Conservation (phyloP, 1,140 invertebrate species). For the Drosophila persimilis region DNA sequence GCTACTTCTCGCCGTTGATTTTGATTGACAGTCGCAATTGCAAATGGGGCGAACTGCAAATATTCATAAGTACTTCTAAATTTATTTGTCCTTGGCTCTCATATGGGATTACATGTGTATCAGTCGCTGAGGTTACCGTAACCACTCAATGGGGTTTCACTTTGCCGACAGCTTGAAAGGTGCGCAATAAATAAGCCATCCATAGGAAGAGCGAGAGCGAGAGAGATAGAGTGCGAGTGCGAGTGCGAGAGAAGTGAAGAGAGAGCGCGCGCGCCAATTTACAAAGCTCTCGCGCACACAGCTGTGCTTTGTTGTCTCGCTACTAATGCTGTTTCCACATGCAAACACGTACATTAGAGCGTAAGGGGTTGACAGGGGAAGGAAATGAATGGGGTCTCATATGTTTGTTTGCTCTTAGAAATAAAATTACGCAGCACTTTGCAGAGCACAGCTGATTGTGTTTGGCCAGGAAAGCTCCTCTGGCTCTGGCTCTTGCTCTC, state of each 20-base stretch:
- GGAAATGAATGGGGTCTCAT: slow-evolving; percentile 21
- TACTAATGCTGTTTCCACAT: slow-evolving; percentile 1
- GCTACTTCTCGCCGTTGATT: slow-evolving; percentile 10
- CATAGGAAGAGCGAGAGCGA: neutral
- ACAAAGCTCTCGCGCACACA: slow-evolving; percentile 50
- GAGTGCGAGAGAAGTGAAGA: neutral
- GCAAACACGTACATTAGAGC: slow-evolving; percentile 21
- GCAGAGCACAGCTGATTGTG: slow-evolving; percentile 40
- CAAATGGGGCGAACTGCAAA: slow-evolving; percentile 14
- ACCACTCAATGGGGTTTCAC: slow-evolving; percentile 55
- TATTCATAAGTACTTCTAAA: slow-evolving; percentile 39
- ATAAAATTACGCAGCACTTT: slow-evolving; percentile 43
- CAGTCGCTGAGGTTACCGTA: neutral
- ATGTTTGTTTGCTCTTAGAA: slow-evolving; percentile 44
- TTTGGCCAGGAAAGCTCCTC: slow-evolving; percentile 38
- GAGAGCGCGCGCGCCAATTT: slow-evolving; percentile 27
- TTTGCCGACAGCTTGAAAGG: slow-evolving; percentile 64
- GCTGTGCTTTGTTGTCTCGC: slow-evolving; percentile 63
- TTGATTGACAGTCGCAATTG: slow-evolving; percentile 44
- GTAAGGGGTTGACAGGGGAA: slow-evolving; percentile 22
- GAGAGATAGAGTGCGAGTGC: no score
- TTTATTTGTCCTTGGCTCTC: slow-evolving; percentile 30
- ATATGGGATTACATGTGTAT: slow-evolving; percentile 45
- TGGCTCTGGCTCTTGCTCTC: no score
- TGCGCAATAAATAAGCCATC: slow-evolving; percentile 67